phyloP scores from a whole-genome alignment of 2,113 vertebrate genomes.

The Arizona elegans region DNA sequence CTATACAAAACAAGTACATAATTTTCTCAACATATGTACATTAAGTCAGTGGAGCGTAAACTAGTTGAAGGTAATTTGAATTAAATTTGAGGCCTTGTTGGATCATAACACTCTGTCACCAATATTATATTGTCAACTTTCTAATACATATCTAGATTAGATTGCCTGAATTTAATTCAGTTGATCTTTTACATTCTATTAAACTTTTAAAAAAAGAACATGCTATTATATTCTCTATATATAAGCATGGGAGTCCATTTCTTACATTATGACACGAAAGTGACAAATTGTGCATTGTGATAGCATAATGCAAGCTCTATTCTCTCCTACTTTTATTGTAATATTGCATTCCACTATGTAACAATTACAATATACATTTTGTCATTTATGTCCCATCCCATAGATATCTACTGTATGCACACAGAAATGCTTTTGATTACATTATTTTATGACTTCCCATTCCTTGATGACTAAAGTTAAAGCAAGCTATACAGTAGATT shows the following conservation, averaged over 20 bases:
- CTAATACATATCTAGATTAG: not conserved
- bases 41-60: not conserved
- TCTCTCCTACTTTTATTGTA: not conserved
- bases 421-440: not conserved
- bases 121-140: not conserved
- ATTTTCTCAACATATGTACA: not conserved
- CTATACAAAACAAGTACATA: not conserved
- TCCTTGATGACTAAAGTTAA: not conserved
- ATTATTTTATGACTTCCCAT: not conserved
- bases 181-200: not conserved
- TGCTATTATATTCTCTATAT: not conserved
- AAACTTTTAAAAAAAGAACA: not conserved
- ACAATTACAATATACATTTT: not conserved
- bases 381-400: not conserved
- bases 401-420: not conserved
- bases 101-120: not conserved
- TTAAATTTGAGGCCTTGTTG: not conserved
- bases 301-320: not conserved
- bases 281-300: not conserved
- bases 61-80: not conserved
- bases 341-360: not conserved
- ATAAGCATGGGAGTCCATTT: not conserved
- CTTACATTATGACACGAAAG: not conserved
- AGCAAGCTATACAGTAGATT: not conserved
- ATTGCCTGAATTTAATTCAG: not conserved